Evolutionary conservation across 2,797 vertebrate genomes (phyloP), one percentile per base, ranked within the genome.

Genomic region (Poecilia wingei): DNA sequence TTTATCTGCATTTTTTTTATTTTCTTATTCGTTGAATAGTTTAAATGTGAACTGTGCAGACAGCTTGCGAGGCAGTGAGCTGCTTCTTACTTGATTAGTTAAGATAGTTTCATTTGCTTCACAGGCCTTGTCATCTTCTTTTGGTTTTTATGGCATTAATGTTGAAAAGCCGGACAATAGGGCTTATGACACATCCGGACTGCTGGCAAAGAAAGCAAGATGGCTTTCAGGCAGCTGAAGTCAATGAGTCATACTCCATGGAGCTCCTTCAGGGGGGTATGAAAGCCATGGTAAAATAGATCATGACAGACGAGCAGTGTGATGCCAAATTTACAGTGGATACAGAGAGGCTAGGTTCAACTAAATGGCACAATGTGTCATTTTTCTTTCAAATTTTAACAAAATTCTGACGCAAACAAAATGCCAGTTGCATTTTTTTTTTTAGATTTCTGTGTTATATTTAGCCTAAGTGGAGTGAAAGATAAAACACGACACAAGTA

Each of bases 161-260:
- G 86, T 69, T 43, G 81, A 95, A 92, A 94, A 94, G 84, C 92
- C 87, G 87, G 88, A 86, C 91, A 79, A 86, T 85, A 87, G 94
- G 93, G 90, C 90, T 89, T 89, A 86, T 94, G 93, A 95, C 91
- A 93, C 92, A 95, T 96, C 95, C 95, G 93, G 93, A 92, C 91
- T 90, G 81, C 86, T 94, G 93, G 94, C 91, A 91, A 85, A 91
- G 84, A 85, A 59, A 90, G 87, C 86, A 86, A 90, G 91, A 91
- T 82, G 74, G 88, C 91, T 93, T 91, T 93, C 90, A 93, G 90
- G 84, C 92, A 90, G 89, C 84, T 84, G 85, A 93, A 94, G 92
- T 93, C 92, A 93, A 76, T 92, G 93, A 92, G 83, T 94, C 93
- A 94, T 75, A 89, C 87, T 92, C 91, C 82, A 91, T 88, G 74